Base-by-base conservation (phyloP, 2,797 vertebrate species). In the Notolabrus celidotus region DNA sequence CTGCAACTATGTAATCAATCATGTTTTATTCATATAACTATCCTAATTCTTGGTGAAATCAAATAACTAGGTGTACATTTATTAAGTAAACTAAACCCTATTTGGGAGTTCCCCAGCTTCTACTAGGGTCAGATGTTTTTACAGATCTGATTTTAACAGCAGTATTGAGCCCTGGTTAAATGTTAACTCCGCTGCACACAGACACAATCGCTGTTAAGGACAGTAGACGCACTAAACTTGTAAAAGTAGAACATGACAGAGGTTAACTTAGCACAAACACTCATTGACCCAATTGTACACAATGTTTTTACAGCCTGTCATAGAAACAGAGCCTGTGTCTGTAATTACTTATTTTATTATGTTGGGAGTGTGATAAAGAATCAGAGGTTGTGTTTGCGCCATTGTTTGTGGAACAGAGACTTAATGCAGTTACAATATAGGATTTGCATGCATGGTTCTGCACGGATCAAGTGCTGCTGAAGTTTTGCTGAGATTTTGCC, bases 261-360 rank as follows among this genome's bases (percentile, higher is more conserved):
- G 46, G 29, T 59, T 16, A 45, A 42, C 29, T 62, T 1, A 20
- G 51, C 27, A 7, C 12, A 39, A 22, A 14, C 33, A 49, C 10
- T 3, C 3, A 12, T 1, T 62, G 69, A 49, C 33, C 51, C 22
- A 31, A 0, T 39, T 51, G 10, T 5, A 4, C 0, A 3, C n/a
- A 23, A 19, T 41, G 1, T 20, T 42, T 64, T 76, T 79, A 83
- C 46, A 46, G 59, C 43, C 14, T 12, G 4, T 63, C 25, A 60
- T 86, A 81, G 85, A 80, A 67, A 3, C 41, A 25, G 27, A 51
- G 5, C 19, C 6, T 42, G 36, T 61, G 15, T 67, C 33, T 34
- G 73, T 77, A 39, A 65, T 47, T 38, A 10, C 27, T 23, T n/a
- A 39, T 61, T 67, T 73, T 67, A 86, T 81, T 10, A 23, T 51